Evolutionary conservation across 2,888 invertebrate genomes (phyloP), one percentile per base, ranked within the genome.

Genomic region (Pedicia rivosa): DNA sequence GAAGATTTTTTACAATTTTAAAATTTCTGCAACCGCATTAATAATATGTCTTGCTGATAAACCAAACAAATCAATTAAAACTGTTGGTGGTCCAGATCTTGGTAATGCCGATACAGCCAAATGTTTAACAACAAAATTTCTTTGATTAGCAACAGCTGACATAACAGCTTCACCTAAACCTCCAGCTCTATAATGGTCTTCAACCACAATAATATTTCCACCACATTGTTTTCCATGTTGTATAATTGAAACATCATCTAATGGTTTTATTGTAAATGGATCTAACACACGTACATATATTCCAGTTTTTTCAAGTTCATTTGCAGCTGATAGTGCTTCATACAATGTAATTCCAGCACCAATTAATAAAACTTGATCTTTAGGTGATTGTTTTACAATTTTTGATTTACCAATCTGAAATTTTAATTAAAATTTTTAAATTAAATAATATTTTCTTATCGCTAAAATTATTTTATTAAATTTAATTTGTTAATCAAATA

Each of bases 141-240:
- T 72, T 49, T 79, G 71, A 46, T 71, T 61, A 2, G 84, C 74
- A 40, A 92, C 67, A 6, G 83, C 88, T 0, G 81, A 75, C 10
- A 79, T 57, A 7, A 97, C 95, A 13, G 97, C 94, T 57, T 98
- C 97, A 42, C 98, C 98, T 38, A 98, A 55, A 36, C 98, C 98
- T 43, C 98, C 87, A 75, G 59, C 57, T 39, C 54, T 54, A 59
- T 98, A 98, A 62, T 98, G 98, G 59, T 98, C 98, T 61, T 98
- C 98, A 0, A 95, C 91, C 24, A 91, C 90, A 35, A 98, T 58
- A 38, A 98, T 72, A 8, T 75, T 67, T 2, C 91, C 91, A 6
- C 80, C 81, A 38, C 72, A 78, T 37, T 78, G 78, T 42, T 68
- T 67, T 3, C 90, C 94, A 57, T 87, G 75, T 36, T 67, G 64